Conservation (phyloP, 30 jellyfish, hydroid and myxozoan genomes). For the Aurelia coerulea region DNA sequence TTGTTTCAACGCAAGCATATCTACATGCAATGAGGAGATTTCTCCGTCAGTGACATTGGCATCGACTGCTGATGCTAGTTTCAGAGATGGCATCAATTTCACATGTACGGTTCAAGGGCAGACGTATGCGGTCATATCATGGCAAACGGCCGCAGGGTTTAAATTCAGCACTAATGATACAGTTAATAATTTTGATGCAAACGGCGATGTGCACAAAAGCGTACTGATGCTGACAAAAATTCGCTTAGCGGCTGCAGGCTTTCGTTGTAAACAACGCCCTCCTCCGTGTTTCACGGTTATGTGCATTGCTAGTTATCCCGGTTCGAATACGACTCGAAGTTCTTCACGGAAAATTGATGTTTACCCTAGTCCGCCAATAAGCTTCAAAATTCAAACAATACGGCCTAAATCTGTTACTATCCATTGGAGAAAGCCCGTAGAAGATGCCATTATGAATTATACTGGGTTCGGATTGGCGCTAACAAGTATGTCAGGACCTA, state of each 20-base stretch:
- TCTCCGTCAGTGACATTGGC: constrained; percentile 27
- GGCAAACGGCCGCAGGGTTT: constrained; percentile 43
- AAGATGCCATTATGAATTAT: constrained; percentile 41
- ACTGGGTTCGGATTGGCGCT: constrained; percentile 23
- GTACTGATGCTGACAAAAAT: constrained; percentile 3
- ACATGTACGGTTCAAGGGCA: constrained; percentile 46
- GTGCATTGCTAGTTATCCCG: constrained; percentile 60
- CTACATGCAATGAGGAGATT: constrained; percentile 45
- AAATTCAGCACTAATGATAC: constrained; percentile 1
- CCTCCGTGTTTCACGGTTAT: constrained; percentile 31
- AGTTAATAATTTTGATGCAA: constrained; percentile 4
- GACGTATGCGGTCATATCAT: constrained; percentile 21
- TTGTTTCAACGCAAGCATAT: constrained; percentile 10
- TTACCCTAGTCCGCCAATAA: constrained; percentile 31
- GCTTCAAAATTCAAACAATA: neutral
- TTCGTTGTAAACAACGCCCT: constrained; percentile 1
- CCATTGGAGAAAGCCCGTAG: constrained; percentile 43
- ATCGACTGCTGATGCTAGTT: neutral
- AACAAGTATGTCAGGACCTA: constrained; percentile 32
- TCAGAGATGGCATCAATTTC: constrained; percentile 7
- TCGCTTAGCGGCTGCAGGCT: constrained; percentile 11
- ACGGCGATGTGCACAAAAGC: constrained; percentile 35
- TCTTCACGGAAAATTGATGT: constrained; percentile 19
- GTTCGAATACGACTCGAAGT: constrained; percentile 8
- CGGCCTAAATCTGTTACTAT: constrained; percentile 9